Base-by-base conservation (phyloP, 2,797 vertebrate species). In the Calcarius lapponicus region DNA sequence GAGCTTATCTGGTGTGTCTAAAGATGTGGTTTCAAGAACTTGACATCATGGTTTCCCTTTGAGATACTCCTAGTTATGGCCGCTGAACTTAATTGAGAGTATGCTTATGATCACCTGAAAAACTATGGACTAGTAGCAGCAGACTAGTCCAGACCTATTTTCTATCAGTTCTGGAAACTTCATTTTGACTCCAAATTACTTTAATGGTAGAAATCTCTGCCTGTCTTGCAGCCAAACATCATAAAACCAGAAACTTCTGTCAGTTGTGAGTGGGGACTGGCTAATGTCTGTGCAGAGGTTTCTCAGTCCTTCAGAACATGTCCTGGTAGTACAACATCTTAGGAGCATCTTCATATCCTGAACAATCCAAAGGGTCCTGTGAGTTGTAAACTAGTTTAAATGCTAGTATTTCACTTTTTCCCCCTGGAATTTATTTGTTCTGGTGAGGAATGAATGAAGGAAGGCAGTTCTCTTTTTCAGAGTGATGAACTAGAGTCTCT, bases 251-350 rank as follows among this genome's bases (percentile, higher is more conserved):
- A 50, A 94, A 13, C 24, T 50, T 34, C 0, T 12, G 6, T n/a
- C 0, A 2, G 1, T 3, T 61, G 22, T 79, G 19, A 15, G 10
- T 7, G 7, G 26, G 28, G 9, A 11, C 8, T 11, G 53, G 31
- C n/a, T n/a, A 0, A 3, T 53, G 45, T 13, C 54, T 38, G 31
- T 25, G 66, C 47, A 38, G 45, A 47, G 54, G 7, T 73, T 93
- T 80, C 78, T 90, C 66, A 48, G 57, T 48, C 61, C 56, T 53
- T 82, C 40, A 73, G 58, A 57, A 16, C n/a, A 25, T 31, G 4
- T 66, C 18, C 45, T 78, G 45, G 18, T 47, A 45, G 10, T 60
- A 4, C 38, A 64, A 12, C 26, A 67, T 38, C 21, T 36, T 38
- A 24, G 64, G 74, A 76, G 42, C 28, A 18, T 2, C 1, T 65